These are phyloP conservation scores for Trissolcus brochymenae DNA, from an alignment of 2,888 invertebrate species.

Conservation along the genomic window DNA sequence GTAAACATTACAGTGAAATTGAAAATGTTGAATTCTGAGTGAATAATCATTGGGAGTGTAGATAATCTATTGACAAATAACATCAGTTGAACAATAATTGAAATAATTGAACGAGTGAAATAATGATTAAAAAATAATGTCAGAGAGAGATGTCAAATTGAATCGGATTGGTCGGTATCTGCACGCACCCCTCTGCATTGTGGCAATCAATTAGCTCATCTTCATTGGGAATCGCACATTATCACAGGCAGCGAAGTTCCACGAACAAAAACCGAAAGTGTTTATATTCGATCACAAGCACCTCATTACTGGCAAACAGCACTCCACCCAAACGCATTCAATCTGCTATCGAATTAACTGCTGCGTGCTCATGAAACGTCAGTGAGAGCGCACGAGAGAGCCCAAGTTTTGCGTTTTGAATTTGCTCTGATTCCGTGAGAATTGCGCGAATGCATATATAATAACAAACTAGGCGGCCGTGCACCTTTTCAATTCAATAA, in stretches of 20 bases:
- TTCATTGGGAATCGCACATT: conserved; percentile 6
- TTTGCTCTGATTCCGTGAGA: conserved; percentile 22
- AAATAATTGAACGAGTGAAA: background rate
- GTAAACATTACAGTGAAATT: too few species aligned
- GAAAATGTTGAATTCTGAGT: too few species aligned
- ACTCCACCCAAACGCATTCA: conserved; percentile 16
- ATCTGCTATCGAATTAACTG: conserved; percentile 21
- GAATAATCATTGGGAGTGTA: too few species aligned
- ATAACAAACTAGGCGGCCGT: background rate
- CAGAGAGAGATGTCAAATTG: background rate
- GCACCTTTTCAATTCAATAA: conserved; percentile 24
- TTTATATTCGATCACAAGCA: conserved; percentile 22
- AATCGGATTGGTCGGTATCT: background rate
- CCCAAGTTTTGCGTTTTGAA: background rate
- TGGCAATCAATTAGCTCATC: conserved; percentile 20
- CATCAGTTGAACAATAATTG: too few species aligned
- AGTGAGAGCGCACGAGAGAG: conserved; percentile 5
- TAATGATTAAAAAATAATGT: background rate
- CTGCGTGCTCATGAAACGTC: background rate
- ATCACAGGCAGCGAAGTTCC: background rate
- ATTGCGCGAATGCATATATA: conserved; percentile 13
- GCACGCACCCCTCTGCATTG: conserved; percentile 12
- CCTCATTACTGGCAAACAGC: conserved; percentile 16
- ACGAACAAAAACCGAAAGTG: conserved; percentile 32
- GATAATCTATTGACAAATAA: too few species aligned